These are phyloP conservation scores for Sebastes taczanowskii DNA, from an alignment of 2,797 vertebrate genomes.

Conservation along the genomic window DNA sequence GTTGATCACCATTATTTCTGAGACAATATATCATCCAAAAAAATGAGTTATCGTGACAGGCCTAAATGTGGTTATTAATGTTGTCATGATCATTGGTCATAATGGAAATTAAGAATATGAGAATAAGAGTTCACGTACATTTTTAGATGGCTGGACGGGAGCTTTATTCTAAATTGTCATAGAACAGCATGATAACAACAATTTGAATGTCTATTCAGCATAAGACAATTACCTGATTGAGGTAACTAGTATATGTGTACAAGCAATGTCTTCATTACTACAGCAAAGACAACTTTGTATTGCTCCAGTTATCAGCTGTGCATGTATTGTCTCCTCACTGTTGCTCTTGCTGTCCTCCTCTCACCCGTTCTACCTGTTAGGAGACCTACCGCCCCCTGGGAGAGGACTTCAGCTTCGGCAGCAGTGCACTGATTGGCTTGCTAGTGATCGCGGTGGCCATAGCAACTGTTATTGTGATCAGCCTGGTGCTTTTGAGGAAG, in stretches of 20 bases:
- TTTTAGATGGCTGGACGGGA: not conserved
- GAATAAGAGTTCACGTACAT: not conserved
- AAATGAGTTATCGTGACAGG: not conserved
- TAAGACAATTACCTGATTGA: not conserved
- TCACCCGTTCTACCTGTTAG: conserved; percentile 63
- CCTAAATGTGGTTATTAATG: not conserved
- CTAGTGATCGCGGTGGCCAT: conserved; percentile 95
- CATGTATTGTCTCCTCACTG: conserved; percentile 18
- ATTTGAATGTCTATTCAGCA: not conserved
- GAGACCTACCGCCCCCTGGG: conserved; percentile 87
- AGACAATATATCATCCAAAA: not conserved
- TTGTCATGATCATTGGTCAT: not conserved
- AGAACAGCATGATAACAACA: not conserved
- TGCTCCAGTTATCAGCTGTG: not conserved
- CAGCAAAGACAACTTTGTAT: not conserved
- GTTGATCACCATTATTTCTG: not conserved
- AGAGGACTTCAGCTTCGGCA: conserved; percentile 93
- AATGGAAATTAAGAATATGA: not conserved
- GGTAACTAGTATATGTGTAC: not conserved
- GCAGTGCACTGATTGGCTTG: conserved; percentile 94
- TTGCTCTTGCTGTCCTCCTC: conserved; percentile 22
- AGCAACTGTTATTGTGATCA: conserved; percentile 96
- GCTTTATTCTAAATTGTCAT: not conserved
- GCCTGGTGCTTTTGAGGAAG: conserved; percentile 96
- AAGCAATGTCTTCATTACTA: not conserved